Evolutionary conservation across 2,113 vertebrate species (phyloP), one percentile per base, ranked within the genome.

Genomic region (Scomber japonicus): DNA sequence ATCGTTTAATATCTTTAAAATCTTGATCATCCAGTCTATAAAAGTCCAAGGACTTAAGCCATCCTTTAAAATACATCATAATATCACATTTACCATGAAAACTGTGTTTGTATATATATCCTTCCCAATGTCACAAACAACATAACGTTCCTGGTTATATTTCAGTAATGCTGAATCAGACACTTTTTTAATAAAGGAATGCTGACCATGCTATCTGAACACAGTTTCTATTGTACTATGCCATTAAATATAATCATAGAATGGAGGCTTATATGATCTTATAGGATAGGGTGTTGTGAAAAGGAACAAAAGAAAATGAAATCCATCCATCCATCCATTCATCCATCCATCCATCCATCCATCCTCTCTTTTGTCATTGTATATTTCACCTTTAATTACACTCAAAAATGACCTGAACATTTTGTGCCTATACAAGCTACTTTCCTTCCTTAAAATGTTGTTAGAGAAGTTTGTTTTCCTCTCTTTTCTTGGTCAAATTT

Each of bases 1-100:
- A 81, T 79, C 13, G 0, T 86, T 82, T 85, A 64, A 62, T 75
- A 71, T 82, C 30, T 82, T 48, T 27, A 71, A 73, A 85, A 73
- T 88, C 68, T 55, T 72, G 14, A 85, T 82, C 19, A 55, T 69
- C 63, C 17, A n/a, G 50, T 62, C 53, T 53, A 46, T 78, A 53
- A 69, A 79, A 77, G 3, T 57, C 51, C 19, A 45, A 72, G 12
- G 30, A 71, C 61, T 73, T 49, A 13, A 62, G 49, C 13, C 48
- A 24, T 44, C 27, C 11, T 75, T 78, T 66, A 31, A 78, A 78
- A 75, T 24, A 11, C 57, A 56, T 66, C 54, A n/a, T 16, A 12
- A 48, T 81, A 48, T 76, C 71, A 11, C 21, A 55, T 76, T 73
- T 48, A 65, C 27, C 35, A 14, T 24, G 21, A 83, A 62, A 48